Conservation (phyloP, 2,797 vertebrate genomes). For the Malurus splendens region DNA sequence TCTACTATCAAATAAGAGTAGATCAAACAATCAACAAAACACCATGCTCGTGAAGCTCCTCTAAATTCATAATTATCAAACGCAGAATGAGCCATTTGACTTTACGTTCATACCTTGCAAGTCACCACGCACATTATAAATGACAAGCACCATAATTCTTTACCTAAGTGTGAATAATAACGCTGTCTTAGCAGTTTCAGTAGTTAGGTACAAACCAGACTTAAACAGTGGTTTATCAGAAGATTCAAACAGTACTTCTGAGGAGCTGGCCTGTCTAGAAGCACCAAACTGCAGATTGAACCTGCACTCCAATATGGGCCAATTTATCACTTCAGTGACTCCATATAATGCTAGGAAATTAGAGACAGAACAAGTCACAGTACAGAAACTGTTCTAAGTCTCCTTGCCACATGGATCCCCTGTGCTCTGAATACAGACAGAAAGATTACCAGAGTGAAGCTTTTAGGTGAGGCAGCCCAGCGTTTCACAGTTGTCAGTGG, state of each 20-base stretch:
- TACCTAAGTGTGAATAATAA: background rate
- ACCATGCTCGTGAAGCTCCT: background rate
- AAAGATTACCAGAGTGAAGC: constrained; percentile 91
- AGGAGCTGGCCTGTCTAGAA: background rate
- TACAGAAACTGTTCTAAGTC: background rate
- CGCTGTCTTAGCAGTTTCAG: background rate
- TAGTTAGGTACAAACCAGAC: background rate
- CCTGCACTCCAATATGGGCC: background rate
- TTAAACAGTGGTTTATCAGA: background rate
- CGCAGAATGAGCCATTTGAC: background rate
- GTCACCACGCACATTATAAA: background rate
- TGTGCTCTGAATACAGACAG: background rate
- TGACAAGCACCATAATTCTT: background rate
- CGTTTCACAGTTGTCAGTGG: constrained; percentile 96
- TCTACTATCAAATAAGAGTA: background rate
- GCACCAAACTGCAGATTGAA: background rate
- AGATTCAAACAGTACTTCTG: background rate
- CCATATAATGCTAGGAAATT: background rate
- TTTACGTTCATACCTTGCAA: background rate
- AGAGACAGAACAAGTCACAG: background rate
- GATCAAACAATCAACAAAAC: background rate
- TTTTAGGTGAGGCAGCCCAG: constrained; percentile 98
- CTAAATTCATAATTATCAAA: background rate
- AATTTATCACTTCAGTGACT: background rate
- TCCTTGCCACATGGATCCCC: background rate